These are phyloP conservation scores for Platycheirus albimanus DNA, from an alignment of 2,888 invertebrate genomes.

Conservation along the genomic window DNA sequence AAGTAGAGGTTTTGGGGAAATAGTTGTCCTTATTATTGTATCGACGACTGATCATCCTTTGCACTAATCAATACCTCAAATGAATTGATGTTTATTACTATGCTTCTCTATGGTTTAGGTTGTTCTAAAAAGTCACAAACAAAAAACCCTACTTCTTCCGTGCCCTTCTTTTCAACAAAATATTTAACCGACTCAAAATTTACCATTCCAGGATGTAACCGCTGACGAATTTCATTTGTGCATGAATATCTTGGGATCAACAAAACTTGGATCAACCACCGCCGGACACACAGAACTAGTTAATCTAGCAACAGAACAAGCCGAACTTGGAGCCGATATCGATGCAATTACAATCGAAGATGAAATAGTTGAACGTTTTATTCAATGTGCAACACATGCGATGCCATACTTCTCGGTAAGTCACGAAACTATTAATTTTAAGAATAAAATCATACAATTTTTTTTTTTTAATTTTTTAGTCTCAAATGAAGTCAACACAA, in stretches of 20 bases:
- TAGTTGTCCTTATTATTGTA: no score
- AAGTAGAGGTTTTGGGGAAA: no score
- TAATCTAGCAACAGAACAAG: slow-evolving; percentile 92
- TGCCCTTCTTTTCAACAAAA: not conserved
- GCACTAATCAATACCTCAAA: no score
- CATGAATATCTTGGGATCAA: slow-evolving; percentile 92
- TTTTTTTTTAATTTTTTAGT: no score
- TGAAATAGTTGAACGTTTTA: slow-evolving; percentile 90
- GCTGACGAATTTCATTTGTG: slow-evolving; percentile 96
- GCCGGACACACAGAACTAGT: slow-evolving; percentile 94
- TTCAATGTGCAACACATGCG: slow-evolving; percentile 93
- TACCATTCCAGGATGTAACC: slow-evolving; percentile 89
- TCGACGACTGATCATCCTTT: no score
- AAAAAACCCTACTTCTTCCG: not conserved
- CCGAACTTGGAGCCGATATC: slow-evolving; percentile 89
- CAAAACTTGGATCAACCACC: slow-evolving; percentile 91
- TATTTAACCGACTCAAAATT: slow-evolving; percentile 32
- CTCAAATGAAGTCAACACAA: slow-evolving; percentile 92
- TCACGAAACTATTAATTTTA: slow-evolving; percentile 8
- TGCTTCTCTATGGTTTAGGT: no score
- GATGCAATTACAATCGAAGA: slow-evolving; percentile 84
- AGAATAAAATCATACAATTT: no score
- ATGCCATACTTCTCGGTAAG: slow-evolving; percentile 94
- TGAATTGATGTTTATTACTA: no score
- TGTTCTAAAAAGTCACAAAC: not conserved